phyloP scores from a whole-genome alignment of 2,888 invertebrate genomes.

The Epinotia bilunana region DNA sequence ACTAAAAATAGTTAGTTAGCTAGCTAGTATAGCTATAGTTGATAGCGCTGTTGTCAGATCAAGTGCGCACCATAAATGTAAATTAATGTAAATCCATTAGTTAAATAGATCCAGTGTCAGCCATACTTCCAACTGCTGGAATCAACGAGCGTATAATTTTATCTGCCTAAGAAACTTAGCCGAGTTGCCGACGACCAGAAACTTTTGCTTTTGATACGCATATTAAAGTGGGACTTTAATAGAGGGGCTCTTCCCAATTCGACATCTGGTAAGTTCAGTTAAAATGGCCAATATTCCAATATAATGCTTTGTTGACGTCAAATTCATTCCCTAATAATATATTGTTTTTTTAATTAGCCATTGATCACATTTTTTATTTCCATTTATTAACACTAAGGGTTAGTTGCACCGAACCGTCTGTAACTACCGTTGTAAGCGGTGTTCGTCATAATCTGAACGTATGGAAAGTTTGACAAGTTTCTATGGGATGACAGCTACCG shows the following conservation, averaged over 20 bases:
- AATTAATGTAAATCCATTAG: not conserved
- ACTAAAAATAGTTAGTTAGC: no score
- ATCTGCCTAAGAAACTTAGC: conserved; percentile 36
- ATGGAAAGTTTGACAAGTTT: no score
- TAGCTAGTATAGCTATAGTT: no score
- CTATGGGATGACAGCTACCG: no score
- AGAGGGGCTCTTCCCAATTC: conserved; percentile 13
- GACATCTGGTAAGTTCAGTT: not conserved
- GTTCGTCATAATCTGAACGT: no score
- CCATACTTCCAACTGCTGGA: conserved; percentile 29
- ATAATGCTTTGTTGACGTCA: no score
- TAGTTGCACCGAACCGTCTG: no score
- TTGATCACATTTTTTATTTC: not conserved
- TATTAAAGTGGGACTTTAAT: conserved; percentile 34
- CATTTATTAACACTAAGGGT: not conserved
- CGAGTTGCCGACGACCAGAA: conserved; percentile 35
- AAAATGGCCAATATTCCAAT: not conserved
- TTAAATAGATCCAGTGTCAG: not conserved
- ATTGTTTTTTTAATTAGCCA: not conserved
- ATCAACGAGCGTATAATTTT: conserved; percentile 41
- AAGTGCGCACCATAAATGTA: not conserved
- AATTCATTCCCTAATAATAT: no score
- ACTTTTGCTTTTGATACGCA: conserved; percentile 44
- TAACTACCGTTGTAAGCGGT: no score
- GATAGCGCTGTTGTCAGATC: not conserved